Base-by-base conservation (phyloP, 2,797 vertebrate species). In the Neopelma chrysocephalum region DNA sequence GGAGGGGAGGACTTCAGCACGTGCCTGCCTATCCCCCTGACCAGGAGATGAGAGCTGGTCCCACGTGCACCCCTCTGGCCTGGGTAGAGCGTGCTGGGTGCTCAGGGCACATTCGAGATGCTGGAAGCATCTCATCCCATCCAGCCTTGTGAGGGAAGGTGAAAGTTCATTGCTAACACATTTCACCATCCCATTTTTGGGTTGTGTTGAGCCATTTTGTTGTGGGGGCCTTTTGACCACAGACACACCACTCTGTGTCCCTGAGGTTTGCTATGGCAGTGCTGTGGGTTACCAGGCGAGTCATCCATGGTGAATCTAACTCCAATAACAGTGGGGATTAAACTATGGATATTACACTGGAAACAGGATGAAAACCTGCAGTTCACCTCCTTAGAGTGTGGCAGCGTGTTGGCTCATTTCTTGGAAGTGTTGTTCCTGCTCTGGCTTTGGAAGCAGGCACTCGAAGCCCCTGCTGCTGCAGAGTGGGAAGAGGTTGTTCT, bases 391-490 rank as follows among this genome's bases (percentile, higher is more conserved):
- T 32, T 50, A 65, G 73, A 73, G 51, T 2, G 2, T 0, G 0
- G 69, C 62, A 69, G 27, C 1, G 38, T 2, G 0, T 13, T 76
- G 77, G 38, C 58, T 71, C 5, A 0, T 21, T 40, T 75, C 36
- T 81, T 7, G 4, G 51, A 48, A 84, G 31, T 26, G 45, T 8
- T 42, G 31, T 26, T 65, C 36, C 38, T 57, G 58, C 47, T 15
- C 47, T 75, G 71, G 51, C 43, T 45, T 57, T 76, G 12, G 4
- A 14, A 56, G 75, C 31, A 3, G 6, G 43, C 42, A 3, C 2
- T 2, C 1, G 8, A 22, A 18, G 54, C 23, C 2, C 0, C 13
- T 1, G 4, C 31, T 38, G 2, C 23, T 0, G 0, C 1, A 5
- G 26, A 0, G 0, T 7, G 23, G 75, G 34, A 40, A 66, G 40